Percentiles rank a stretch among this genome's conserved stretches.
These are phyloP conservation scores for Silurus aristotelis DNA, from an alignment of 2,797 vertebrate genomes.

Conservation along the genomic window DNA sequence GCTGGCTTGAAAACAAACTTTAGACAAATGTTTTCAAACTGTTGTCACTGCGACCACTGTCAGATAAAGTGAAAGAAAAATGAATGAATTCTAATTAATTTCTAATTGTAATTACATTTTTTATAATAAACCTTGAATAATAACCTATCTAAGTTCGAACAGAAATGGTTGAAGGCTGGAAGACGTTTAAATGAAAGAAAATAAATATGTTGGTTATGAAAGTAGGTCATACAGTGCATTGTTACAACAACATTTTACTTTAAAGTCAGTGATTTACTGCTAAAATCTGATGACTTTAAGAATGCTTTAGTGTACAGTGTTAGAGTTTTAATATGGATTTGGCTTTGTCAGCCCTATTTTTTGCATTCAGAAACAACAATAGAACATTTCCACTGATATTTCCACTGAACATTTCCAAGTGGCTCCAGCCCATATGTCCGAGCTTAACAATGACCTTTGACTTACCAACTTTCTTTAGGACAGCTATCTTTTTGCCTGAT, in stretches of 20 bases:
- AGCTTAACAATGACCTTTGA: constrained; percentile 54
- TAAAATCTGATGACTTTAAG: neutral
- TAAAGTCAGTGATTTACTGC: neutral
- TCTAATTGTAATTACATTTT: neutral
- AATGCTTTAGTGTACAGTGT: neutral
- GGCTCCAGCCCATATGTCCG: constrained; percentile 48
- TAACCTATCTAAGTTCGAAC: neutral
- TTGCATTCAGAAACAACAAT: constrained; percentile 1
- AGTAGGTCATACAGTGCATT: neutral
- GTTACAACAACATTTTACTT: neutral
- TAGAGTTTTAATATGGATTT: neutral
- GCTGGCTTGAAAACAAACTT: neutral
- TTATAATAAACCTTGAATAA: neutral
- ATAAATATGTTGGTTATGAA: neutral
- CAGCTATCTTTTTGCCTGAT: constrained; percentile 57
- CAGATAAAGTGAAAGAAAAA: neutral
- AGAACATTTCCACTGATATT: constrained; percentile 51
- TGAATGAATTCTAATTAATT: too few species aligned
- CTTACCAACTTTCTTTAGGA: constrained; percentile 50
- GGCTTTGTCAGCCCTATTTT: neutral
- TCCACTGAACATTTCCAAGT: constrained; percentile 32
- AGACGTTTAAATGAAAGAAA: neutral
- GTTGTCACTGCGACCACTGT: neutral
- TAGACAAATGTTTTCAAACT: neutral
- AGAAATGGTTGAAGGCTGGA: neutral